Conservation (phyloP, 2,888 invertebrate genomes). For the Rhogogaster chlorosoma region DNA sequence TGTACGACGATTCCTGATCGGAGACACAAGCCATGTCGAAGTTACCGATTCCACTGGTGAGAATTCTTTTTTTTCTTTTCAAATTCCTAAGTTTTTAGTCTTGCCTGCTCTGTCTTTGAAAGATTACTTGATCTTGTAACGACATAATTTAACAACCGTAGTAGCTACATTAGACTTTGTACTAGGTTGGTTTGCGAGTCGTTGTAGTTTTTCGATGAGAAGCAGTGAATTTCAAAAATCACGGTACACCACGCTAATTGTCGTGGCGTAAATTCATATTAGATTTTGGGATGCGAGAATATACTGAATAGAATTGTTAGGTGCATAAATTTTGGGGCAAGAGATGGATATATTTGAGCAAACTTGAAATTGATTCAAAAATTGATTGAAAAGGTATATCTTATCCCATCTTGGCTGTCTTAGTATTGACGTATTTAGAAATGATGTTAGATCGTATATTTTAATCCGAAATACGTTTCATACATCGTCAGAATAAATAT, state of each 20-base stretch:
- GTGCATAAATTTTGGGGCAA: neutral
- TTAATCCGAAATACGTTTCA: neutral
- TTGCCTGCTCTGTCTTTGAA: neutral
- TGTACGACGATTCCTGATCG: slow-evolving; percentile 69
- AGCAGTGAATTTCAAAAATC: neutral
- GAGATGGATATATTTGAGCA: neutral
- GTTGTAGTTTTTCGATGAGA: neutral
- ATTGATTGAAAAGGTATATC: neutral
- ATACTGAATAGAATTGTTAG: neutral
- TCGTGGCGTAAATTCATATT: neutral
- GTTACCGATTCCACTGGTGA: slow-evolving; percentile 65
- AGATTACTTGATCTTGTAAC: neutral
- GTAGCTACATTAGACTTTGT: slow-evolving; percentile 16
- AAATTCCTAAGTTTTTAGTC: neutral
- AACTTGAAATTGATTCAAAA: neutral
- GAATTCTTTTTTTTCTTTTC: neutral
- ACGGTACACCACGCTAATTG: neutral
- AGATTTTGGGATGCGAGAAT: neutral
- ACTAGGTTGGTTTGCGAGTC: slow-evolving; percentile 34
- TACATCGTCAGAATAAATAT: neutral
- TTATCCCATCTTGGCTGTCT: neutral
- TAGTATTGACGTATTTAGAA: neutral
- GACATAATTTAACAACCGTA: slow-evolving; percentile 9
- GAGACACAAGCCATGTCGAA: slow-evolving; percentile 60
- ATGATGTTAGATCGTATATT: neutral